These are phyloP conservation scores for Chiloscyllium punctatum DNA, from an alignment of 2,797 vertebrate species.

Conservation along the genomic window DNA sequence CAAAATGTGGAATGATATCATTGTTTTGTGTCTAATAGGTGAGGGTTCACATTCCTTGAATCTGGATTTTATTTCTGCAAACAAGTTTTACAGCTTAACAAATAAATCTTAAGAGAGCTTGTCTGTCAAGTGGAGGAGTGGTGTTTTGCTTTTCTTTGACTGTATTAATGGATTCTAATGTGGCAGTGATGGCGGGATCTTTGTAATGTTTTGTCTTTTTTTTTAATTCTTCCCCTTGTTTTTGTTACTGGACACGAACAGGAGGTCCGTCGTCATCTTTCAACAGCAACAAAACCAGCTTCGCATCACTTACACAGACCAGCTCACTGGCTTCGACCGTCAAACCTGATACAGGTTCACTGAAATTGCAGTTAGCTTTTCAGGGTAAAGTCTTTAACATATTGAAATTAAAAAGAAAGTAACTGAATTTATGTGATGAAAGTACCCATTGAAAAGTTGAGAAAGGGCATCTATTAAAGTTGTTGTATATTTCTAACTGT, in stretches of 20 bases:
- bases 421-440: background rate
- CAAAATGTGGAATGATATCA: background rate
- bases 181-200: background rate
- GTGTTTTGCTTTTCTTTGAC: background rate
- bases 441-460: background rate
- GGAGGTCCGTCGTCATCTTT: conserved; percentile 70
- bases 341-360: conserved; percentile 61
- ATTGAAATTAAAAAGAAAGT: background rate
- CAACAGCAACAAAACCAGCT: conserved; percentile 61
- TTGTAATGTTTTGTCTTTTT: background rate
- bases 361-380: conserved; percentile 63
- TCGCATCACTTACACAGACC: conserved; percentile 61
- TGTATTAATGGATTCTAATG: background rate
- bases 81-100: background rate
- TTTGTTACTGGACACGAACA: conserved; percentile 52
- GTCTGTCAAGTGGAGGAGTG: background rate
- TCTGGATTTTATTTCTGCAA: background rate
- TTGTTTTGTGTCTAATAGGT: background rate
- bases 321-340: conserved; percentile 61
- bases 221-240: background rate
- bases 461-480: background rate
- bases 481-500: background rate
- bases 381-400: conserved; percentile 62
- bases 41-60: background rate
- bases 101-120: background rate